Base-by-base conservation (phyloP, 2,113 vertebrate genomes). In the Etia nguti region DNA sequence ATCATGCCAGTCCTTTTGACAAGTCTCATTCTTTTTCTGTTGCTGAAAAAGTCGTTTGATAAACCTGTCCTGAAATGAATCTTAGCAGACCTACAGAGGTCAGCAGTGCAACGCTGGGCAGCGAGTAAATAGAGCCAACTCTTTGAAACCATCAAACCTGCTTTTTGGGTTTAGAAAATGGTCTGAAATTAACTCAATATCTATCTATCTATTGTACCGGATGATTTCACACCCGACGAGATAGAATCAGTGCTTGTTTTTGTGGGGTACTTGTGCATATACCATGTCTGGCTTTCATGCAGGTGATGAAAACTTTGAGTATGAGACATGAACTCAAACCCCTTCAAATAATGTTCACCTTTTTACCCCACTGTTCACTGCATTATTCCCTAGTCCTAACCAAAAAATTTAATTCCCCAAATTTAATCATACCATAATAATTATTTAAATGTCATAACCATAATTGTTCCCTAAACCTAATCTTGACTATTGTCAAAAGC, bases 11-110 rank as follows among this genome's bases (percentile, higher is more conserved):
- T 91, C 73, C 90, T 84, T 85, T 89, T 95, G 94, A 94, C 94
- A 95, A 82, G 88, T 85, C 91, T 89, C 94, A 93, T 96, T 95
- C 94, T 93, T 95, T 90, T 91, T 87, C 91, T 88, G 84, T 92
- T 92, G 92, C 83, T 73, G 88, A 91, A 82, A 84, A 89, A 91
- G 88, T 68, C 85, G 52, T 83, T 91, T 94, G 93, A 94, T 92
- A 90, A 96, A 93, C 89, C 85, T 87, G 88, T 92, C 89, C 59
- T 38, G 84, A 86, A 94, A 92, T 94, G 87, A 93, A 93, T 92
- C 88, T 88, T 83, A 91, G 91, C 92, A 83, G 79, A 91, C 80
- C 86, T 54, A 18, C 80, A 81, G 89, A 94, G 85, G 87, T 93
- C 92, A 90, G 65, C 34, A 31, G 79, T 82, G 34, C 34, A 65